Evolutionary conservation across 1,140 invertebrate species (phyloP), one percentile per base, ranked within the genome.

Genomic region (Teleogryllus occipitalis): DNA sequence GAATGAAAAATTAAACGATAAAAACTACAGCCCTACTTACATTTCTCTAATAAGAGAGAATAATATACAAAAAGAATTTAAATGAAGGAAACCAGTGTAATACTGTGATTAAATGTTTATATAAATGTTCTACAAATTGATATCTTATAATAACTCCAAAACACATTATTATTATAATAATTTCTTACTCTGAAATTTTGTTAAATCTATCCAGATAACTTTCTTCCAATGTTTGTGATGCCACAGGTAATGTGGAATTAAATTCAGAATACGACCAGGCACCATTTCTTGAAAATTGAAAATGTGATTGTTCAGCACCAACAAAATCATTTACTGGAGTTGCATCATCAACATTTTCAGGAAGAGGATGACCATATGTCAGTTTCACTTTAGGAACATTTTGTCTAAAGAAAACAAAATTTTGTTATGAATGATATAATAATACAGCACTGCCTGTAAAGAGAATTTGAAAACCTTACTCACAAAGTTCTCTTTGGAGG

Each of bases 401-500:
- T 48, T 49, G 12, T 21, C 76, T 77, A 12, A 77, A 77, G 46
- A 47, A 75, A 75, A 74, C 8, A 7, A 75, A 75, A 75, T 10
- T 10, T 75, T 6, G 8, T 22, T 0, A 12, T 21, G 18, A 74
- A n/a, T 15, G 0, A 74, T 74, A 74, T 74, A 15, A 74, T 74
- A 15, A 75, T 15, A 75, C 8, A 22, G n/a, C 21, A 75, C 4
- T 75, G 21, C n/a, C 39, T 74, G 14, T 15, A 18, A 8, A 3
- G 39, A 8, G 4, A 7, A 7, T 22, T 27, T 75, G 74, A 21
- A 12, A 21, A 14, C 39, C 22, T 47, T n/a, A 77, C 76, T 77
- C 48, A 77, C 76, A 77, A 54, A 21, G 8, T 48, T 77, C 76
- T 47, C n/a, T 47, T 77, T 77, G 76, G 21, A 22, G 76, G 76